These are phyloP conservation scores for Spisula solida DNA, from an alignment of 2,888 invertebrate genomes.

Conservation along the genomic window DNA sequence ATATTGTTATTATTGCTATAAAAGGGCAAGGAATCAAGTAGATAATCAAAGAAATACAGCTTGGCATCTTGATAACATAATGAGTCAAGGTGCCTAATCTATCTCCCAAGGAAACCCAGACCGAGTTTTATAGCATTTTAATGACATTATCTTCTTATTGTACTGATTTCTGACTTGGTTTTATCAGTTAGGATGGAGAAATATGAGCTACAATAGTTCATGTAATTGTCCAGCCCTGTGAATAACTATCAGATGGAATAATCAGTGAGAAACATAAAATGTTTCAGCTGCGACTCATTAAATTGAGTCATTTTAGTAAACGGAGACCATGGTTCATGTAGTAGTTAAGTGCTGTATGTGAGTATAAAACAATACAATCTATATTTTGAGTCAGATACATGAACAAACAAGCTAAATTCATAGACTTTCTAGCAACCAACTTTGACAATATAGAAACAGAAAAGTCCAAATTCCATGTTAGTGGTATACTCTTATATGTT, in stretches of 20 bases:
- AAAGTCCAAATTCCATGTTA: too few species aligned
- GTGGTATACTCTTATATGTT: too few species aligned
- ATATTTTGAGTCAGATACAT: too few species aligned
- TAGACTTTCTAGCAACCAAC: too few species aligned
- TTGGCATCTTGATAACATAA: slow-evolving; percentile 5
- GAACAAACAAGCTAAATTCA: too few species aligned
- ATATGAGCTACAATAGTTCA: slow-evolving; percentile 10
- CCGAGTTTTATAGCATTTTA: slow-evolving; percentile 26
- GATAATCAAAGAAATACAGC: not conserved
- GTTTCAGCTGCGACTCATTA: slow-evolving; percentile 4
- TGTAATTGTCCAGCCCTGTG: slow-evolving; percentile 18
- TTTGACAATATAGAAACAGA: too few species aligned
- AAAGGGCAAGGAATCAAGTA: slow-evolving; percentile 9
- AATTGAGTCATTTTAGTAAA: not conserved
- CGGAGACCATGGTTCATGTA: not conserved
- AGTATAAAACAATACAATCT: too few species aligned
- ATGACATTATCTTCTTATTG: slow-evolving; percentile 31
- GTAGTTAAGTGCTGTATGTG: too few species aligned
- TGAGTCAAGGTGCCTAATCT: not conserved
- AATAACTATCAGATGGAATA: slow-evolving; percentile 11
- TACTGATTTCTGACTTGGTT: slow-evolving; percentile 27
- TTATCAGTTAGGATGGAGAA: slow-evolving; percentile 9
- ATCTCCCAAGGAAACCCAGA: slow-evolving; percentile 4
- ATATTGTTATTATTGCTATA: slow-evolving; percentile 1
- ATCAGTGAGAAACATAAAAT: not conserved